Percentiles rank a stretch among this genome's conserved stretches.
Conservation (phyloP, 2,888 invertebrate species). For the Diachrysia chrysitis region DNA sequence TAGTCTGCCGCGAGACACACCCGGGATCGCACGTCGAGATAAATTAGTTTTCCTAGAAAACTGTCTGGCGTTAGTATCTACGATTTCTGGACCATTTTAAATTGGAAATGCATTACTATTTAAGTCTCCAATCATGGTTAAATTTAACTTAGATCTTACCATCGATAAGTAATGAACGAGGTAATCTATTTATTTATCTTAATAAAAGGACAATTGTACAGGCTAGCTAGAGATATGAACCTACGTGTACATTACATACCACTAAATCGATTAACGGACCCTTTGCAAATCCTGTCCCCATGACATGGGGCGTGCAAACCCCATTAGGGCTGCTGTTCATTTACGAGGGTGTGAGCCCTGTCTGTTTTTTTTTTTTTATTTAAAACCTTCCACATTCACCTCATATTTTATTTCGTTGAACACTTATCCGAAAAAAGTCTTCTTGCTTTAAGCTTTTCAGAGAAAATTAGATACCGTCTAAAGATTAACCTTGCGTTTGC, state of each 20-base stretch:
- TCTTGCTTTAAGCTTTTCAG: constrained; percentile 28
- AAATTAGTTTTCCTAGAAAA: constrained; percentile 35
- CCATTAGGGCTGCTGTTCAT: constrained; percentile 61
- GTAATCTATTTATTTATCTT: background rate
- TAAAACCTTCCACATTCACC: constrained; percentile 29
- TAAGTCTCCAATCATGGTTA: background rate
- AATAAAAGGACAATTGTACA: constrained; percentile 30
- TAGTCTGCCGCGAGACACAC: constrained; percentile 61
- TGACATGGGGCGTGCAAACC: constrained; percentile 62
- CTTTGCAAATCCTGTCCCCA: constrained; percentile 59
- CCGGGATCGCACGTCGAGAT: constrained; percentile 43
- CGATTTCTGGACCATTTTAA: background rate
- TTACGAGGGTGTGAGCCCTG: constrained; percentile 56
- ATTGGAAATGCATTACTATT: background rate
- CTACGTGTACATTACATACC: constrained; percentile 37
- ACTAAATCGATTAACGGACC: constrained; percentile 64
- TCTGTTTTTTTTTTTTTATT: constrained; percentile 48
- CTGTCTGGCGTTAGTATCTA: constrained; percentile 29
- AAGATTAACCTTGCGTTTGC: constrained; percentile 47
- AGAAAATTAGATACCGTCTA: constrained; percentile 50
- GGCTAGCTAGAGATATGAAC: constrained; percentile 12
- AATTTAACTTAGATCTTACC: background rate
- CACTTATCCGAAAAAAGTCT: constrained; percentile 38
- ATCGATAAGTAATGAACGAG: background rate
- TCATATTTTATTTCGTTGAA: constrained; percentile 41